phyloP scores from a whole-genome alignment of 2,113 vertebrate species.

The Bujurquina vittata region DNA sequence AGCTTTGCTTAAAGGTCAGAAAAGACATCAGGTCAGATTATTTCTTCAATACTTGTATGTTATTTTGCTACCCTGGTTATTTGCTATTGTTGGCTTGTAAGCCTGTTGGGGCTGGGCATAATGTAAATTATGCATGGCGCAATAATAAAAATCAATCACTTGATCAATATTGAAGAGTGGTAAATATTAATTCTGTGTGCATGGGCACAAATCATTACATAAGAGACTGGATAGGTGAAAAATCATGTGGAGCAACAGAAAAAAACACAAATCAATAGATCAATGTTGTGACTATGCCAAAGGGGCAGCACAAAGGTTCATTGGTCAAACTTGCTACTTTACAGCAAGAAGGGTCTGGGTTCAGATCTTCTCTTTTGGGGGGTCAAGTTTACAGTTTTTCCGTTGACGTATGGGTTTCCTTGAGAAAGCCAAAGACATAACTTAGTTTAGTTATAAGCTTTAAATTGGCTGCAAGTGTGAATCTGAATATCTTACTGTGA shows the following conservation, averaged over 20 bases:
- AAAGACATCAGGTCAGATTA: background rate
- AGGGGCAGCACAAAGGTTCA: background rate
- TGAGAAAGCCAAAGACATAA: background rate
- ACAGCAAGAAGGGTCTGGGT: background rate
- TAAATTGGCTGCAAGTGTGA: background rate
- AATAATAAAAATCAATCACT: background rate
- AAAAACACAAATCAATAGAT: background rate
- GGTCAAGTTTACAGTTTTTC: background rate
- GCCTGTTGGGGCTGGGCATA: background rate
- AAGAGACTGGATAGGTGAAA: background rate
- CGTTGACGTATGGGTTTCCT: background rate
- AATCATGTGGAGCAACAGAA: background rate
- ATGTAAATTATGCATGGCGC: background rate
- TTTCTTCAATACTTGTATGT: background rate
- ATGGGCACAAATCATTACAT: background rate
- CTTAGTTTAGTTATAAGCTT: background rate
- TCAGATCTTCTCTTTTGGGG: background rate
- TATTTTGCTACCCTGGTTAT: background rate
- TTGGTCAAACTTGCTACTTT: background rate
- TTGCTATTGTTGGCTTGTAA: background rate
- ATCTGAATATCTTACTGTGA: background rate
- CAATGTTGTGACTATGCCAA: background rate
- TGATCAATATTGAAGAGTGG: background rate
- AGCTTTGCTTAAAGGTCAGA: constrained; percentile 2
- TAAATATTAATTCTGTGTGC: background rate